Conservation (phyloP, 1,140 invertebrate genomes). For the Parasteatoda tepidariorum region DNA sequence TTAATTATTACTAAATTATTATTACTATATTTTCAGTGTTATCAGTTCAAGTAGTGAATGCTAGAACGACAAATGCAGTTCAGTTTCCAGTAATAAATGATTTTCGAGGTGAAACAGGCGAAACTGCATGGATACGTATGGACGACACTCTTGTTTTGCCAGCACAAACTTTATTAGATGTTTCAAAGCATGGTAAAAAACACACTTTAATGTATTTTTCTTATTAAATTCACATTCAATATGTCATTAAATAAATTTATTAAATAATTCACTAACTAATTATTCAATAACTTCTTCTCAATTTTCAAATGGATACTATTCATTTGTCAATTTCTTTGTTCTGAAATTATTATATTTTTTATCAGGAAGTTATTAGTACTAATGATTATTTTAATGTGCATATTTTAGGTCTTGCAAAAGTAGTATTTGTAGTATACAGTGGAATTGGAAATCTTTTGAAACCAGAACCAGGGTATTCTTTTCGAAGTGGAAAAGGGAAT, state of each 20-base stretch:
- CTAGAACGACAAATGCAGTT: conserved; percentile 45
- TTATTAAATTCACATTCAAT: too few species aligned
- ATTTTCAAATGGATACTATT: too few species aligned
- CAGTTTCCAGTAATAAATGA: conserved; percentile 61
- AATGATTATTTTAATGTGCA: not conserved
- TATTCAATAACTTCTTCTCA: too few species aligned
- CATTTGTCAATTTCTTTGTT: not conserved
- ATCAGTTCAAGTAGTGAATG: conserved; percentile 62
- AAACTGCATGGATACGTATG: conserved; percentile 61
- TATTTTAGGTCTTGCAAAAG: conserved; percentile 61
- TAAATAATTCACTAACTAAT: too few species aligned
- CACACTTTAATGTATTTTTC: not conserved
- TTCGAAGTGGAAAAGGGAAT: conserved; percentile 61
- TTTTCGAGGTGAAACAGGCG: conserved; percentile 47
- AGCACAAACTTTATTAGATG: conserved; percentile 62
- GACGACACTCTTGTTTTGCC: conserved; percentile 63
- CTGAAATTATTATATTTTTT: too few species aligned
- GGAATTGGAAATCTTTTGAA: conserved; percentile 60
- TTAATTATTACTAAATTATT: not conserved
- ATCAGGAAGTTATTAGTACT: not conserved
- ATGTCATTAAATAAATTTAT: too few species aligned
- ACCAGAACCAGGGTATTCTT: conserved; percentile 36
- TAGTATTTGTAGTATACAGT: conserved; percentile 62
- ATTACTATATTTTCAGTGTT: conserved; percentile 45
- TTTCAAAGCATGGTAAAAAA: conserved; percentile 70